Percentiles rank a stretch among this genome's conserved stretches.
These are phyloP conservation scores for Hylaeus anthracinus DNA, from an alignment of 1,140 invertebrate species.

Conservation along the genomic window DNA sequence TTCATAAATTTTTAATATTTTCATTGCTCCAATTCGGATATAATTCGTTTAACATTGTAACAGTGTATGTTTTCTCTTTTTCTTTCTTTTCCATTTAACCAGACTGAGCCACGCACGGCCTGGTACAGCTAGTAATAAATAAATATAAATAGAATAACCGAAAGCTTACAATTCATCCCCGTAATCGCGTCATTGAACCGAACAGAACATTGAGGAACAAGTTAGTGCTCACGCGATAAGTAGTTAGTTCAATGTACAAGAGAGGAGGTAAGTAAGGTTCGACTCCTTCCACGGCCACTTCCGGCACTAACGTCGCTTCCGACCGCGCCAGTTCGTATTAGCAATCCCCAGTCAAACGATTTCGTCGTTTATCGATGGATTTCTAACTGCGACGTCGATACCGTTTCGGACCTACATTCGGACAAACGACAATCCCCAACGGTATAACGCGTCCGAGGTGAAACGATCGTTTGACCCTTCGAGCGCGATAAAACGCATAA, in stretches of 20 bases:
- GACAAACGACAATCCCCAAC: not conserved
- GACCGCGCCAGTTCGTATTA: slow-evolving; percentile 7
- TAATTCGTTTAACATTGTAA: no score
- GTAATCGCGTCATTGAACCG: not conserved
- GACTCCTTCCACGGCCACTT: not conserved
- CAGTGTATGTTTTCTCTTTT: no score
- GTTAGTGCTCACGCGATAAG: not conserved
- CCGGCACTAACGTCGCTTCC: slow-evolving; percentile 14
- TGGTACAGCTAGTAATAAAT: no score
- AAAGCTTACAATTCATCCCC: not conserved
- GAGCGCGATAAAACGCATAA: not conserved
- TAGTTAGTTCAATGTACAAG: not conserved
- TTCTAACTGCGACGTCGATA: slow-evolving; percentile 18
- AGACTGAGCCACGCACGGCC: no score
- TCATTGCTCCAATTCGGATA: no score
- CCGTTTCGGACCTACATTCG: not conserved
- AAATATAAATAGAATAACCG: not conserved
- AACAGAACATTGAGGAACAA: not conserved
- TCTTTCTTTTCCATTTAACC: no score
- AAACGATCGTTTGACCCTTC: not conserved
- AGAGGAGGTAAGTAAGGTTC: slow-evolving; percentile 8
- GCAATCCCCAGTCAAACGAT: slow-evolving; percentile 22
- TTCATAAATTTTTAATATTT: no score
- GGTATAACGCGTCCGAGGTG: not conserved
- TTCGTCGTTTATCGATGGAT: slow-evolving; percentile 18